Evolutionary conservation across 2,113 vertebrate genomes (phyloP), one percentile per base, ranked within the genome.

Genomic region (Peromyscus polionotus): DNA sequence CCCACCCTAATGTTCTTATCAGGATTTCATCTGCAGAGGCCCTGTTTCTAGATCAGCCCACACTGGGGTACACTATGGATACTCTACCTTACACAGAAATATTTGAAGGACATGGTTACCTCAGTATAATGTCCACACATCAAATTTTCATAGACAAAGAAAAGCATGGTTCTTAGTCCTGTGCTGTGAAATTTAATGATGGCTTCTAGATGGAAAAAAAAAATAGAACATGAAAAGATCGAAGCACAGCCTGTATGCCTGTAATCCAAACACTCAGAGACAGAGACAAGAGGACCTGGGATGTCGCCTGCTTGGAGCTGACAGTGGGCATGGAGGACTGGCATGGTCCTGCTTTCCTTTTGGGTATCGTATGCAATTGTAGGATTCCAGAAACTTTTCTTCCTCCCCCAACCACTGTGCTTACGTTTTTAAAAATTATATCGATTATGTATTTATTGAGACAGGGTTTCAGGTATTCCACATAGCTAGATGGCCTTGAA

Each of bases 151-250:
- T 73, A 65, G n/a, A 70, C 61, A 28, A 88, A 36, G n/a, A 87
- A 17, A 89, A 57, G 28, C 13, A 81, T 31, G 61, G 84, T 14
- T 93, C 45, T 86, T 45, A 2, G 16, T 68, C 45, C 33, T 14
- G 28, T 22, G n/a, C 67, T 93, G 14, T 65, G 7, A 95, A 90
- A 75, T 80, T 48, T 89, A 79, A 88, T 45, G 75, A 88, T 87
- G 51, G 45, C 22, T 73, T 92, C n/a, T 88, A 28, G 19, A 48
- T 33, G 19, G 42, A 16, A 20, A 70, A 65, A 70, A 65, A 48
- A 54, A 36, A 70, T 36, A 51, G 83, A 70, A 88, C 88, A 77
- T 7, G 10, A 76, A 45, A 84, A 57, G 59, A 24, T 42, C 51
- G 72, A 89, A 86, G 22, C 33, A 83, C 85, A 67, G 45, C 57